Percentiles rank a stretch among this genome's conserved stretches.
Conservation (phyloP, 2,113 vertebrate species). For the Bolborhynchus lineola region DNA sequence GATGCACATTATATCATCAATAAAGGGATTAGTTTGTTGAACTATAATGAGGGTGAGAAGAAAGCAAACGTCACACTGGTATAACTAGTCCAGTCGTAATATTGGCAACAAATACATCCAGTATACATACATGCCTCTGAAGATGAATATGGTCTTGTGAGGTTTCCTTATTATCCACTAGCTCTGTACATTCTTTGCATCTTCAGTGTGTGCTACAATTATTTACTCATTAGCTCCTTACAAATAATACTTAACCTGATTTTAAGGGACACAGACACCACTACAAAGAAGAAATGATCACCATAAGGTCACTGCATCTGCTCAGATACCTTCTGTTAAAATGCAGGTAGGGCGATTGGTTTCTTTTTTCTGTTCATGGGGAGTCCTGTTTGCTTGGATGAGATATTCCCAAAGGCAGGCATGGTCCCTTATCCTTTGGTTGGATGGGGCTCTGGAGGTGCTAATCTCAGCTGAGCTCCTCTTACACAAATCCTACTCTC, state of each 20-base stretch:
- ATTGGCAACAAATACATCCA: neutral
- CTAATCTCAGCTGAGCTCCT: neutral
- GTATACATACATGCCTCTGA: neutral
- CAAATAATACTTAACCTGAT: neutral
- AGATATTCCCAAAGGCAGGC: neutral
- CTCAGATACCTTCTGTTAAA: neutral
- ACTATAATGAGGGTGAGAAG: neutral
- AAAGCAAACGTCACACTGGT: conserved; percentile 12
- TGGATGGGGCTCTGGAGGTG: neutral
- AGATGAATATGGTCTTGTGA: neutral
- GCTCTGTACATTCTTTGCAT: neutral
- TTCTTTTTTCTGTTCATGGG: neutral
- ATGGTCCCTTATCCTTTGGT: neutral
- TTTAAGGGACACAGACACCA: neutral
- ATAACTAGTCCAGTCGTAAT: neutral
- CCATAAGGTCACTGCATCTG: neutral
- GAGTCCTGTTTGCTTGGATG: neutral
- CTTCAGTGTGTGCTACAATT: neutral
- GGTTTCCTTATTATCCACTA: neutral
- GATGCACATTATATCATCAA: conserved; percentile 18
- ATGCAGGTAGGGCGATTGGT: neutral
- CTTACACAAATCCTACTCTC: neutral
- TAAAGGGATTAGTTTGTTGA: conserved; percentile 44
- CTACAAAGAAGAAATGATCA: neutral
- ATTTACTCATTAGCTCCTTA: neutral